phyloP scores from a whole-genome alignment of 2,888 invertebrate species.

The Drosophila affinis region DNA sequence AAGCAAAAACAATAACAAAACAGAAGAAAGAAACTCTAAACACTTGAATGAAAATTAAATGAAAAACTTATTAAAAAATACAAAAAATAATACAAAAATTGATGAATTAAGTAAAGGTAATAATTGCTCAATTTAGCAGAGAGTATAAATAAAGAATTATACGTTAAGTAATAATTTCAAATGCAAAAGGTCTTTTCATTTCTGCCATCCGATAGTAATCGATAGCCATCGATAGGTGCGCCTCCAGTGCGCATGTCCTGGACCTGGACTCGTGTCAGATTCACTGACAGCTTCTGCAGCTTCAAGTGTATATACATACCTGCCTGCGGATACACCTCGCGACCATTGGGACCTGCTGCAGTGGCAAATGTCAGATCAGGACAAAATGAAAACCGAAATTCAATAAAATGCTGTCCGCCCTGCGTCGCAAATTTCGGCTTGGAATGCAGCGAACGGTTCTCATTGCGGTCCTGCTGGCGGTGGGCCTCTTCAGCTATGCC shows the following conservation, averaged over 20 bases:
- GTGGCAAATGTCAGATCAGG: neutral
- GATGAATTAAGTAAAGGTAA: constrained; percentile 73
- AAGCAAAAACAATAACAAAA: constrained; percentile 39
- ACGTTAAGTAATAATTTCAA: constrained; percentile 82
- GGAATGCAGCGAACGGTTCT: constrained; percentile 80
- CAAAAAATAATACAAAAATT: constrained; percentile 53
- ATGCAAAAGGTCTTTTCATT: constrained; percentile 11
- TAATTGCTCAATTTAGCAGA: constrained; percentile 84
- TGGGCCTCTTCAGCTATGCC: constrained; percentile 79
- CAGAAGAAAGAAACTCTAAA: constrained; percentile 51
- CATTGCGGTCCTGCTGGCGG: constrained; percentile 72
- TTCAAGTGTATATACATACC: constrained; percentile 38
- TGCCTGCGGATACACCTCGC: neutral
- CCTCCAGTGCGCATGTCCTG: constrained; percentile 56
- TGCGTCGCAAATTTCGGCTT: constrained; percentile 80
- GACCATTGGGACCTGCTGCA: neutral
- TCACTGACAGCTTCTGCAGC: constrained; percentile 28
- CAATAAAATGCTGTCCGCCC: constrained; percentile 77
- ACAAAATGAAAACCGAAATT: constrained; percentile 22
- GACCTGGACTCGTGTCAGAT: constrained; percentile 34
- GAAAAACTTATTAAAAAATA: constrained; percentile 63
- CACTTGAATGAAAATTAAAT: constrained; percentile 66
- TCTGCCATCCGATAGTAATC: constrained; percentile 7
- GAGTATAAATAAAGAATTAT: constrained; percentile 82
- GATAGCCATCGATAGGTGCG: constrained; percentile 7